phyloP scores from a whole-genome alignment of 2,888 invertebrate genomes.

The Clistopyga incitator region DNA sequence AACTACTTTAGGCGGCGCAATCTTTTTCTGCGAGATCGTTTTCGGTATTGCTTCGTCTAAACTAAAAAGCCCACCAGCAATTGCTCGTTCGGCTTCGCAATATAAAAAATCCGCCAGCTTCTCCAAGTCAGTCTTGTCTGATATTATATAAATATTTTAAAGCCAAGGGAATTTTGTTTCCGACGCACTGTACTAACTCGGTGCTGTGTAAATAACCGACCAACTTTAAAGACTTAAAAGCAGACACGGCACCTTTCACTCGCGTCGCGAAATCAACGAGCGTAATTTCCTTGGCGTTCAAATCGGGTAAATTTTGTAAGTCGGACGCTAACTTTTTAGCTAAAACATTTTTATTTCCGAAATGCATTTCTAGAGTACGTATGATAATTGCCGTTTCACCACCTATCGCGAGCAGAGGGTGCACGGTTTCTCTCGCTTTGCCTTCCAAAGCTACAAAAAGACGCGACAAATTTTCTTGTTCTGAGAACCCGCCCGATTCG shows the following conservation, averaged over 20 bases:
- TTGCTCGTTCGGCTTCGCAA: no score
- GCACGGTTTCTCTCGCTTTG: constrained; percentile 55
- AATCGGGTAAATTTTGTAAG: constrained; percentile 43
- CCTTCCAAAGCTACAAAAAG: constrained; percentile 45
- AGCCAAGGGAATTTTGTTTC: constrained; percentile 15
- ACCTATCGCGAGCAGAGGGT: constrained; percentile 53
- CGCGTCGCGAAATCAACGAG: constrained; percentile 50
- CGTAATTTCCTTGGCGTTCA: constrained; percentile 16
- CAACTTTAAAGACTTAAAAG: constrained; percentile 44
- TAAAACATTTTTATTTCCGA: constrained; percentile 51
- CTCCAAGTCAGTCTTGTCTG: background rate
- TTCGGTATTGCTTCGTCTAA: no score
- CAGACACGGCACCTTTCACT: constrained; percentile 53
- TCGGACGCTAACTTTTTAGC: constrained; percentile 35
- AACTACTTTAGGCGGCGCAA: no score
- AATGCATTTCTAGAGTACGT: constrained; percentile 50
- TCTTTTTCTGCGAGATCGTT: no score
- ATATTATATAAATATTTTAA: constrained; percentile 34
- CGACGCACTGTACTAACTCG: constrained; percentile 1
- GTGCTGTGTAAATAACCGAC: constrained; percentile 37
- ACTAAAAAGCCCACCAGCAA: no score
- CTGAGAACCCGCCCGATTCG: constrained; percentile 46
- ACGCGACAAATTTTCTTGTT: constrained; percentile 56
- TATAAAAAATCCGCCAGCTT: no score
- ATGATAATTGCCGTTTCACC: constrained; percentile 16